phyloP scores from a whole-genome alignment of 2,888 invertebrate species.

The Synergus laeviventris region DNA sequence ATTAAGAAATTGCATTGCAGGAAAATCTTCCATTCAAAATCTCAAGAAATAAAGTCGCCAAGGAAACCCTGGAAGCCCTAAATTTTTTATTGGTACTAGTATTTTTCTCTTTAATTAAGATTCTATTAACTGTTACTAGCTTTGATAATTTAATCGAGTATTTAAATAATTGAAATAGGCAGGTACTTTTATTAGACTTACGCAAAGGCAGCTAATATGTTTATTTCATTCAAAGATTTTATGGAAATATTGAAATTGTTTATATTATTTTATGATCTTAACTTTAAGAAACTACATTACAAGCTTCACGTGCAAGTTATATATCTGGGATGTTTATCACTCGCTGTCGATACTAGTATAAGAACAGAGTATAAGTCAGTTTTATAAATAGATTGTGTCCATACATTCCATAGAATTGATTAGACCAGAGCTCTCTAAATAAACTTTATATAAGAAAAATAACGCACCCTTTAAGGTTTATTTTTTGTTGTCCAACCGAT shows the following conservation, averaged over 20 bases:
- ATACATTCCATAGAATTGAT: conserved; percentile 17
- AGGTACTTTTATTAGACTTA: too few relatives aligned
- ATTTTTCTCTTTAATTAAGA: background rate
- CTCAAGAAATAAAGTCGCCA: background rate
- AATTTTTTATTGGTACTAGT: background rate
- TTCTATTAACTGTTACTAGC: background rate
- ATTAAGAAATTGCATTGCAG: too few relatives aligned
- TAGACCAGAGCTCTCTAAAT: too few relatives aligned
- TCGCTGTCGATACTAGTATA: conserved; percentile 29
- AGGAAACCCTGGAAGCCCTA: conserved; percentile 12
- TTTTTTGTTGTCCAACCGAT: too few relatives aligned
- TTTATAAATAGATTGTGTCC: background rate
- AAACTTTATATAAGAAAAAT: too few relatives aligned
- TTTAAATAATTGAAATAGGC: background rate
- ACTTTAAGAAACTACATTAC: background rate
- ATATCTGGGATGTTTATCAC: background rate
- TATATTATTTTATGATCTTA: background rate
- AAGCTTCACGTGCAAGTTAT: background rate
- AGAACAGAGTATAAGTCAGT: background rate
- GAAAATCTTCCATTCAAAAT: background rate
- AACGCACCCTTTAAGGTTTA: too few relatives aligned
- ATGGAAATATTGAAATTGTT: background rate
- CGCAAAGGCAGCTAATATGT: background rate
- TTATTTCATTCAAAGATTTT: background rate
- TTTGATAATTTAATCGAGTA: background rate